Conservation (phyloP, 2,113 vertebrate species). For the Gyps fulvus region DNA sequence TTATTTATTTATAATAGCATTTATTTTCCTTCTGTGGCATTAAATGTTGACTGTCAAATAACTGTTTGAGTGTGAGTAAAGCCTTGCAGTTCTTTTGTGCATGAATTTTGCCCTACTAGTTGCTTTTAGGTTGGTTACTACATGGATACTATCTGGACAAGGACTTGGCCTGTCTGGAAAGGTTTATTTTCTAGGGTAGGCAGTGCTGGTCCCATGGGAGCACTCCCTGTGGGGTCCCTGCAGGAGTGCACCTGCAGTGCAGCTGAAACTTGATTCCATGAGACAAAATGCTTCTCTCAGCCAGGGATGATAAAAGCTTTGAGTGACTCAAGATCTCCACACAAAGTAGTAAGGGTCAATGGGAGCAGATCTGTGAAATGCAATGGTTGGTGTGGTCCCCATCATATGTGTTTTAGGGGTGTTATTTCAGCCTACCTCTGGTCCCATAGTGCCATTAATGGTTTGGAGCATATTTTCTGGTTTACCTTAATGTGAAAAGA, state of each 20-base stretch:
- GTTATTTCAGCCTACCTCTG: background rate
- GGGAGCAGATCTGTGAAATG: background rate
- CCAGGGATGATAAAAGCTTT: background rate
- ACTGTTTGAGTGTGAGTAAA: background rate
- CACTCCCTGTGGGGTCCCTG: fast-evolving
- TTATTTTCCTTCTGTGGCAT: background rate
- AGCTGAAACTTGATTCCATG: background rate
- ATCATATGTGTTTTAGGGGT: background rate
- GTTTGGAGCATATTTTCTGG: background rate
- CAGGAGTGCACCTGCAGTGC: background rate
- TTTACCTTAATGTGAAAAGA: background rate
- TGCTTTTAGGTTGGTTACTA: background rate
- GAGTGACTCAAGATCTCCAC: background rate
- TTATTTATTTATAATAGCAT: background rate
- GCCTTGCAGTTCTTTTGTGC: background rate
- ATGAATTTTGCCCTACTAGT: background rate
- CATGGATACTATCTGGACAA: background rate
- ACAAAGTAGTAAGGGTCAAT: background rate
- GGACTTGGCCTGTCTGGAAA: background rate
- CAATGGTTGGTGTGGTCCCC: background rate
- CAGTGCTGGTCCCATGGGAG: background rate
- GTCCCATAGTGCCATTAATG: background rate
- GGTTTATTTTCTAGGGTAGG: background rate
- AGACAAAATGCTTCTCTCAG: background rate
- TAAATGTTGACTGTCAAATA: background rate